Base-by-base conservation (phyloP, 2,797 vertebrate genomes). In the Agapornis canus region DNA sequence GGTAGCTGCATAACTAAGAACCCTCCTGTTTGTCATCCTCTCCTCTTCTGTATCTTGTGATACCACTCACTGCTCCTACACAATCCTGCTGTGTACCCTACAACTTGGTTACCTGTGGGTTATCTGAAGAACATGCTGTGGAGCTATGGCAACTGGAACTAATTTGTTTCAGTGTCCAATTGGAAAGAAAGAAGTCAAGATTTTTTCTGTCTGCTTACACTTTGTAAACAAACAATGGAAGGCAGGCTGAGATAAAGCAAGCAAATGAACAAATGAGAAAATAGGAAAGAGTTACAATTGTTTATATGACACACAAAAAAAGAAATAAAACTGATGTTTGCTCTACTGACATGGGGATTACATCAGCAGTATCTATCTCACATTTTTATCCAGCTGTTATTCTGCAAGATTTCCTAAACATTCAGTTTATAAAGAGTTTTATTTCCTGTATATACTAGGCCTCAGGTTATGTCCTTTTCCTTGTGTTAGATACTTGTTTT, bases 391-490 rank as follows among this genome's bases (percentile, higher is more conserved):
- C 22, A 82, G 56, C 19, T 12, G 17, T 63, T 80, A 66, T 64
- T 73, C 29, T 48, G 32, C 12, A 83, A 66, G 29, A 86, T 83
- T 92, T 90, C 37, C 71, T 78, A 75, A 90, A 66, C 37, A 61
- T 61, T 57, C 49, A 20, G 12, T 75, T 94, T 68, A 64, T 59
- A 64, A 69, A 84, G 26, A 88, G n/a, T 49, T 86, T 26, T 71
- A 3, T 83, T 92, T 81, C 77, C 80, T 88, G 21, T 69, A 7
- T 11, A 47, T 1, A 2, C 59, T 63, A 63, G 22, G 66, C 51
- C 63, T 76, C 25, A 32, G 84, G 66, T 79, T 86, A 86, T 56
- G 81, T 86, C 47, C 90, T 94, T 95, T 89, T 75, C 43, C 42
- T 79, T 39, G 39, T 21, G 13, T 51, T 86, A 90, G 54, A 54